Base-by-base conservation (phyloP, 2,888 invertebrate genomes). In the Melinopterus prodromus region DNA sequence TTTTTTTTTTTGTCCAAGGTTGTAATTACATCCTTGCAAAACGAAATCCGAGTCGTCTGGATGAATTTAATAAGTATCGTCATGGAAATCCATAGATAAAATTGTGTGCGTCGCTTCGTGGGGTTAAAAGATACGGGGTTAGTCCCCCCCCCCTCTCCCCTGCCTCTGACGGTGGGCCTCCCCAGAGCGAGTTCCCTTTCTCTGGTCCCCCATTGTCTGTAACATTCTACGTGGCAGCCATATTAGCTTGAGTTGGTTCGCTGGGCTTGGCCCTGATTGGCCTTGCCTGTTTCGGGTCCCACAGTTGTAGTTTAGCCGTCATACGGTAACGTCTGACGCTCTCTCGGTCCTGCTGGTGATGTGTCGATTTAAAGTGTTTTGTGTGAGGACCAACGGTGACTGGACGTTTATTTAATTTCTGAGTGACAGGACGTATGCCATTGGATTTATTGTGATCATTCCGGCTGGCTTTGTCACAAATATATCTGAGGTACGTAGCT, bases 201-300 rank as follows among this genome's bases (percentile, higher is more conserved):
- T 88, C 89, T 87, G 88, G 86, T 87, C 87, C 88, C 87, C 88
- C 89, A 89, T 89, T 89, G 85, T 85, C 85, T 83, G 79, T 77
- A 77, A 84, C 84, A 84, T 81, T 82, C 88, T 88, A 87, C 87
- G 88, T 88, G 89, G 89, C 89, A 88, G 89, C 90, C 90, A 90
- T 90, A 89, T 89, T 90, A 89, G 89, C 89, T 89, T 85, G 87
- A 88, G 88, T 87, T 87, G 88, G 88, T 88, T 87, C 87, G 88
- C 86, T 88, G 87, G 86, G 86, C 88, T 89, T 86, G 88, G 88
- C 88, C 87, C 89, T 89, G 89, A 89, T 89, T 89, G 89, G 90
- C 89, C 89, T 89, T 88, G 88, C 87, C 87, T 86, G 87, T 88
- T 88, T 87, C 87, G 83, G 88, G 86, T 86, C 87, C 86, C 87